Conservation (phyloP, 1,140 invertebrate species). For the Zophobas morio region DNA sequence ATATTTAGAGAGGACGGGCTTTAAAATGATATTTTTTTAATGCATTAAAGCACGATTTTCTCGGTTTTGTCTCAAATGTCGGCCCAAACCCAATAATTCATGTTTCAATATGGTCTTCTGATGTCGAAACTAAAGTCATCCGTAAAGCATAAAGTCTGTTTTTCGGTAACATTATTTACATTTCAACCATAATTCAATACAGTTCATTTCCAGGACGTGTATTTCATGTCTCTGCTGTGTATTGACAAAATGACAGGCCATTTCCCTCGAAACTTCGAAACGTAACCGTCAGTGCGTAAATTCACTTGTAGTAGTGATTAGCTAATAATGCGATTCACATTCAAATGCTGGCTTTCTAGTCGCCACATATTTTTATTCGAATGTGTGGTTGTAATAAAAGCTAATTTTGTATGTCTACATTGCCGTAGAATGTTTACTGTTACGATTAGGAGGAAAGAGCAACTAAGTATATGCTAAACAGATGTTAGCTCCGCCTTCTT, state of each 20-base stretch:
- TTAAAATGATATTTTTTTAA: no score
- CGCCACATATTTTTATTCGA: neutral
- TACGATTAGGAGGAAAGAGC: no score
- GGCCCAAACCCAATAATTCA: no score
- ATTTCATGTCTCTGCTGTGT: slow-evolving; percentile 39
- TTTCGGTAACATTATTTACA: slow-evolving; percentile 30
- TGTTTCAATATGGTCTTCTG: slow-evolving; percentile 1
- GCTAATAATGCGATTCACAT: slow-evolving; percentile 4
- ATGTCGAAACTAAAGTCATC: neutral
- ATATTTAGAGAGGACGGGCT: no score
- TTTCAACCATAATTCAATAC: slow-evolving; percentile 28
- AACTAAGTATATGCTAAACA: no score
- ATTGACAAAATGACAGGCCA: slow-evolving; percentile 45
- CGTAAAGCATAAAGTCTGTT: neutral
- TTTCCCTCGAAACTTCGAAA: slow-evolving; percentile 38
- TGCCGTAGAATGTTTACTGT: no score
- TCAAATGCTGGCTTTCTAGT: slow-evolving; percentile 2
- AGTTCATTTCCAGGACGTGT: slow-evolving; percentile 45
- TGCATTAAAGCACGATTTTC: no score
- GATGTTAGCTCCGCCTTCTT: no score
- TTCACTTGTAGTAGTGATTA: slow-evolving; percentile 41
- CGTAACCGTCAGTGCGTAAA: slow-evolving; percentile 39
- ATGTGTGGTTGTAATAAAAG: no score
- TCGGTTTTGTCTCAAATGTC: no score
- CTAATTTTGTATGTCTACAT: no score